Evolutionary conservation across 2,797 vertebrate species (phyloP).

Genomic region (Falco biarmicus): DNA sequence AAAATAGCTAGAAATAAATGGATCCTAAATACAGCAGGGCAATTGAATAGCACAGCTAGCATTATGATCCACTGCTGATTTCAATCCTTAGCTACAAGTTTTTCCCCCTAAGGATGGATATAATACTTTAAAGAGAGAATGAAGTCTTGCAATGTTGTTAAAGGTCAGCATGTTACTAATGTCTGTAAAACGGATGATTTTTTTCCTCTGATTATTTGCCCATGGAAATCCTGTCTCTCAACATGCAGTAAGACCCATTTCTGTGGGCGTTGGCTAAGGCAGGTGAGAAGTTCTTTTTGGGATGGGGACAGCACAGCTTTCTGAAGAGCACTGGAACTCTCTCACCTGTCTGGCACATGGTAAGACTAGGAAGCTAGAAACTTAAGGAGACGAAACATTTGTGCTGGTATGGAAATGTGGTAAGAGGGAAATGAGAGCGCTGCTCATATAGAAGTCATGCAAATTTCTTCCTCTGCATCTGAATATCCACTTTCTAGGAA

Average conservation of each 20-base stretch:
- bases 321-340: background rate
- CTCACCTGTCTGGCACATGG: background rate
- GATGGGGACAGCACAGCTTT: background rate
- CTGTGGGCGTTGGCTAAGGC: background rate
- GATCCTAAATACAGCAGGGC: slow-evolving; percentile 44
- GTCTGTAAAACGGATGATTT: slow-evolving; percentile 22
- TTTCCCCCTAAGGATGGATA: background rate
- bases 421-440: background rate
- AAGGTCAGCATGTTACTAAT: slow-evolving; percentile 53
- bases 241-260: background rate
- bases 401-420: background rate
- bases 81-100: slow-evolving; percentile 18
- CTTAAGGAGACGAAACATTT: background rate
- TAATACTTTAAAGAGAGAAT: slow-evolving; percentile 32
- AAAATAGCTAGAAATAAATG: slow-evolving; percentile 50
- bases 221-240: background rate
- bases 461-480: background rate
- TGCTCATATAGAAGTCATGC: background rate
- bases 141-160: slow-evolving; percentile 1
- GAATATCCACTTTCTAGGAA: background rate
- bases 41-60: slow-evolving; percentile 40
- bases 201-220: background rate
- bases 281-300: background rate
- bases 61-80: slow-evolving; percentile 52
- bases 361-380: background rate